Conservation (phyloP, 2,888 invertebrate genomes). For the Lasioglossum lativentre region DNA sequence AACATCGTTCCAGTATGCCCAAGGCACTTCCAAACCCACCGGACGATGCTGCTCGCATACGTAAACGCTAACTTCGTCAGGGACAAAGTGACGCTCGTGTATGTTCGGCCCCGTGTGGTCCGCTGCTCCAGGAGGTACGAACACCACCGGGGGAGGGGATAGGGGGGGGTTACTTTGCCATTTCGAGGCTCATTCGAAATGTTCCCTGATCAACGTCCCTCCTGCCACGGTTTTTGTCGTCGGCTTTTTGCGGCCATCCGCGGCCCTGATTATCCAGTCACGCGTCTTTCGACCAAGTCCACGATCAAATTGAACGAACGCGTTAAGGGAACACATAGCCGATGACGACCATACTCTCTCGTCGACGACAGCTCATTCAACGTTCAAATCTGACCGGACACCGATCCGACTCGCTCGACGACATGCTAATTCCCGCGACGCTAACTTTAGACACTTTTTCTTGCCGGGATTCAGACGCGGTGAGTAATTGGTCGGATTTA, state of each 20-base stretch:
- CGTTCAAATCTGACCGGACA: not conserved
- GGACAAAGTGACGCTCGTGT: constrained; percentile 76
- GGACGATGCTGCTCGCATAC: constrained; percentile 78
- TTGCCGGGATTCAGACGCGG: not conserved
- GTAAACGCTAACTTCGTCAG: constrained; percentile 79
- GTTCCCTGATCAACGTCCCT: constrained; percentile 36
- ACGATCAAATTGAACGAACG: constrained; percentile 22
- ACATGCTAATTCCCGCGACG: not conserved
- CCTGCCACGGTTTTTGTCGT: constrained; percentile 38
- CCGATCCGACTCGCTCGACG: not conserved
- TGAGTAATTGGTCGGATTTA: not conserved
- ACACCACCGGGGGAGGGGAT: not conserved
- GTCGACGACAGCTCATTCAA: not conserved
- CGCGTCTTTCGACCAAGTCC: constrained; percentile 4
- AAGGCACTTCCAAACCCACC: constrained; percentile 79
- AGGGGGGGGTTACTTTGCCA: constrained; percentile 50
- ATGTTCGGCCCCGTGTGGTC: constrained; percentile 36
- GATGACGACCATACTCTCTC: not conserved
- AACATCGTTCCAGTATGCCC: constrained; percentile 82
- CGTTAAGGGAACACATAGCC: constrained; percentile 13
- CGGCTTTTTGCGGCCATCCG: constrained; percentile 33
- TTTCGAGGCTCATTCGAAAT: constrained; percentile 64
- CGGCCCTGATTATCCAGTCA: constrained; percentile 26
- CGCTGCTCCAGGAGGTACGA: not conserved
- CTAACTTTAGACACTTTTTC: not conserved